Evolutionary conservation across 2,113 vertebrate species (phyloP), one percentile per base, ranked within the genome.

Genomic region (Leucopternis melanops): DNA sequence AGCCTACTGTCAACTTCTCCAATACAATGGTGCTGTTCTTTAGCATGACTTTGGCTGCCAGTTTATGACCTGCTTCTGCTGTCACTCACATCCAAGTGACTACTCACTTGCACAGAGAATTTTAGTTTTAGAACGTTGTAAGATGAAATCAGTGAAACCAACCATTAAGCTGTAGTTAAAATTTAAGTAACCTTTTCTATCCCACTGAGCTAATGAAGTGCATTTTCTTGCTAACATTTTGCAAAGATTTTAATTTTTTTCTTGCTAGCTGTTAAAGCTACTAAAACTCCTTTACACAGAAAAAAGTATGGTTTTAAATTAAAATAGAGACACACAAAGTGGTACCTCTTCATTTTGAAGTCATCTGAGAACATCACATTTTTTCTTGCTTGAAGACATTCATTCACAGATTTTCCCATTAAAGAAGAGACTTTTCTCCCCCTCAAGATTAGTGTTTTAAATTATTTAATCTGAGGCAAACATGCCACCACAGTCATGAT

Each of bases 201-300:
- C 78, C 77, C 86, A 74, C 81, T 94, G 95, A 95, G 77, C 85
- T 95, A 96, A 94, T 91, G 58, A 94, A 97, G 96, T 97, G 95
- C 96, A 92, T 95, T 97, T 95, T 89, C 95, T 95, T 97, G 97
- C 96, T 97, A 96, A 90, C 93, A 94, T 94, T 97, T 95, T 95
- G 85, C 81, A 65, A 93, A 92, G 85, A 54, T 88, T 96, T 94
- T 92, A 94, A 97, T 94, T 94, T 86, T 87, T 92, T 85, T 93
- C 93, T 67, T 74, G 73, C 78, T 29, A 66, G 92, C 90, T 93
- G 88, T 93, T 91, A 87, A 95, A 96, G 71, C 90, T 66, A 90
- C 89, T 96, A 94, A 81, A 96, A 91, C 73, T 78, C 70, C 36
- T 90, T 87, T 73, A 92, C 70, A 86, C 3, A 38, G 72, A 72